A percentile compares a stretch with the other conserved stretches of the same genome.
phyloP scores from a whole-genome alignment of 2,888 invertebrate genomes.

The Drosophila colorata region DNA sequence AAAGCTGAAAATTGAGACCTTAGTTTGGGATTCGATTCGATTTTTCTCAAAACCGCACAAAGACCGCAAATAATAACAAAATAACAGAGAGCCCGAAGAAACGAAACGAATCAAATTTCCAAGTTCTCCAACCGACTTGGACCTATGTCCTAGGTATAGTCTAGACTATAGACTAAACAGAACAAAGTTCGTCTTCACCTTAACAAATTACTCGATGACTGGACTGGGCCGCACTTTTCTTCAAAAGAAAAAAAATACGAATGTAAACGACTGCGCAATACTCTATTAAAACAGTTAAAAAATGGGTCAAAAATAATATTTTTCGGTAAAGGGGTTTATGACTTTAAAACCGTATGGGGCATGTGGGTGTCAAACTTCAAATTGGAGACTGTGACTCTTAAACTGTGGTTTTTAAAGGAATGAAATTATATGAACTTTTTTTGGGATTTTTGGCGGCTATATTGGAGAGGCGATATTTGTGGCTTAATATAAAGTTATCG shows the following conservation, averaged over 20 bases:
- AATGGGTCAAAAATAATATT: too few species aligned
- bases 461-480: too few species aligned
- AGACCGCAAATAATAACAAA: slow-evolving; percentile 48
- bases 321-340: too few species aligned
- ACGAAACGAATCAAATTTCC: slow-evolving; percentile 28
- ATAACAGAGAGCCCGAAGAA: slow-evolving; percentile 5
- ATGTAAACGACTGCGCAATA: not conserved
- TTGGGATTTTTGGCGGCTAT: too few species aligned
- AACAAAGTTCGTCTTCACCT: slow-evolving; percentile 18
- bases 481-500: too few species aligned
- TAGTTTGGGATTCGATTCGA: slow-evolving; percentile 35
- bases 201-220: slow-evolving; percentile 12
- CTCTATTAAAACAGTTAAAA: not conserved
- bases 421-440: too few species aligned
- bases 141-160: not conserved
- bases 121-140: slow-evolving; percentile 16
- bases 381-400: too few species aligned
- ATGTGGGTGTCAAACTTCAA: too few species aligned
- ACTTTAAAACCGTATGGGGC: too few species aligned
- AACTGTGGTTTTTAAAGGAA: too few species aligned
- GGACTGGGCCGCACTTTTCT: not conserved
- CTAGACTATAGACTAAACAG: slow-evolving; percentile 21
- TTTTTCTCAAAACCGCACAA: slow-evolving; percentile 33
- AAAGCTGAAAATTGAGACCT: slow-evolving; percentile 36
- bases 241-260: not conserved